Evolutionary conservation across 2,113 vertebrate species (phyloP), one percentile per base, ranked within the genome.

Genomic region (Nesogale talazaci): DNA sequence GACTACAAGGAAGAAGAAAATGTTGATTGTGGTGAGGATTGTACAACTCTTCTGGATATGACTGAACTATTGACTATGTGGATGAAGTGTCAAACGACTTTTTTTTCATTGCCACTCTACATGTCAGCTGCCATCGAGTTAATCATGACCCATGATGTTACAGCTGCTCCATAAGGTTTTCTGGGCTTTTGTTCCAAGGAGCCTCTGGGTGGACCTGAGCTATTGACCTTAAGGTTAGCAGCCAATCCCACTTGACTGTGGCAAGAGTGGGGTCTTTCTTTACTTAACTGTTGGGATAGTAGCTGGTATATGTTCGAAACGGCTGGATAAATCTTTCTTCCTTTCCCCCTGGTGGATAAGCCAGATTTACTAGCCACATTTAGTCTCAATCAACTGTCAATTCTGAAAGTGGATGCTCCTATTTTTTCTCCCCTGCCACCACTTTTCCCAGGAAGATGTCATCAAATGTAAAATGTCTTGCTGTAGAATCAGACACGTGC

Each of bases 371-470:
- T 10, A 56, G 38, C 9, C 9, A 14, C 29, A 36, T 27, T 31
- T 75, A 8, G 57, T 27, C 27, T 90, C 65, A 6, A 40, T 67
- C 59, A 34, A 63, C 38, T 34, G 42, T 23, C 22, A 59, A 63
- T 29, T 67, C 83, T 69, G 10, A 84, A 89, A 83, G 25, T 67
- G 75, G 29, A 34, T 17, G 14, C 34, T 17, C 46, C 70, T 11
- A 76, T 2, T 1, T 38, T 27, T 0, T 25, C 10, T 36, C 57
- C 79, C 36, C 86, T 61, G 40, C n/a, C 20, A 61, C 59, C 7
- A 78, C 40, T 76, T 63, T 65, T 79, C 56, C 83, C 83, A 94
- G 22, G 91, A 61, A 94, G 94, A 70, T 1, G 82, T 16, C 65
- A 96, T 61, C 79, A 86, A 34, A 17, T 0, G 2, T 67, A 22